Base-by-base conservation (phyloP, 1,140 invertebrate genomes). In the Ditylenchus dipsaci region DNA sequence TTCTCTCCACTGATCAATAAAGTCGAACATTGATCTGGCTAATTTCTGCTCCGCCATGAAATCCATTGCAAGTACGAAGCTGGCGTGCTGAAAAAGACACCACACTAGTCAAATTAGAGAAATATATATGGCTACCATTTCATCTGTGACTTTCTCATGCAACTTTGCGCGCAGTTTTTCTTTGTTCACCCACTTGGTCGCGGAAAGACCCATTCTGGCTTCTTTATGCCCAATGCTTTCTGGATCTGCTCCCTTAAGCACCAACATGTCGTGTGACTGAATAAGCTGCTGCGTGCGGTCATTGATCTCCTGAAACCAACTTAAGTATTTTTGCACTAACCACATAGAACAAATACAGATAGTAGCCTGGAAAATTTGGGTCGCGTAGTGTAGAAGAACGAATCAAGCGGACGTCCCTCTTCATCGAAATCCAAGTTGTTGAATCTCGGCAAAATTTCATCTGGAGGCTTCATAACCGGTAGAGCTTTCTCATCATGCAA, bases 401-500 rank as follows among this genome's bases (percentile, higher is more conserved):
- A 47, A 19, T 81, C 77, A 8, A 60, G 45, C 17, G 79, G 79
- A 29, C 68, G 30, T 19, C 79, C 79, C 30, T 80, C 73, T 1
- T 67, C 64, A 47, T 82, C 79, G 42, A 81, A 79, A 3, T 78
- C 64, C 42, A 82, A 69, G 19, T 72, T 58, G 21, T 71, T 57
- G 26, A 82, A 72, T 45, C 65, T 65, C 1, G 80, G 78, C 26
- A 82, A 60, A 56, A 80, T 70, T 45, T 81, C 75, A 59, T 82
- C 78, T 56, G 79, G 79, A 17, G 79, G 80, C 64, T 79, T 72
- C 78, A 81, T 82, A n/a, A 82, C 73, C n/a, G 79, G 79, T 1
- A 58, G 61, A 17, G 79, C 69, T 42, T 67, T 66, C 42, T 38
- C 19, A 63, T 76, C 71, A 42, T 66, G 63, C 11, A 81, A 63